Base-by-base conservation (phyloP, 2,113 vertebrate species). In the Chinchilla lanigera region DNA sequence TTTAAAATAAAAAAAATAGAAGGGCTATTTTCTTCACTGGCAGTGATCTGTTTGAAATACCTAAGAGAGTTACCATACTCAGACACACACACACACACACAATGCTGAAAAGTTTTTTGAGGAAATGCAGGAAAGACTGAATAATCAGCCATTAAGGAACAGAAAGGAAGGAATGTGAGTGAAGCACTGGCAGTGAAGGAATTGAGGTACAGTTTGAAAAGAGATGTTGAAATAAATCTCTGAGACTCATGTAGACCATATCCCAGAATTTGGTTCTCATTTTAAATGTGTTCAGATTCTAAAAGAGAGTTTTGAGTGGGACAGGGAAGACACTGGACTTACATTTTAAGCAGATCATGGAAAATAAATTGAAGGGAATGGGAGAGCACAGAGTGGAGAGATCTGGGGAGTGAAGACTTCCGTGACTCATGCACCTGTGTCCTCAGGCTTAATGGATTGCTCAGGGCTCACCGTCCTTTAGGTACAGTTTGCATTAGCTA, bases 401-500 rank as follows among this genome's bases (percentile, higher is more conserved):
- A 81, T 86, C 90, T 71, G 71, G 41, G 41, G 67, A 95, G 41
- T 5, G 28, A 90, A 83, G 69, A 71, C 28, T 92, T 90, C 65
- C 44, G 41, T 86, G 96, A 90, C 81, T 89, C 90, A 54, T 86
- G 84, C 90, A 30, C 58, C 50, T 61, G 35, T 86, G 90, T 86
- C 71, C 71, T 97, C 47, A 89, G 81, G 35, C 63, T 38, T 95
- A 96, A 97, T 81, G 71, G 88, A 95, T 88, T 65, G 60, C 69
- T 94, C 88, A 11, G 2, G 1, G 69, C 41, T 92, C 19, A 8
- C 88, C 50, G 41, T 90, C 83, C 71, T 95, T 95, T 63, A 94
- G 92, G 86, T 78, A 54, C 24, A 83, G 50, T 67, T 93, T 95
- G 58, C 88, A 92, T 97, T 95, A 96, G 81, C 77, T 95, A 83